Evolutionary conservation across 2,113 vertebrate species (phyloP), one percentile per base, ranked within the genome.

Genomic region (Pollachius pollachius): DNA sequence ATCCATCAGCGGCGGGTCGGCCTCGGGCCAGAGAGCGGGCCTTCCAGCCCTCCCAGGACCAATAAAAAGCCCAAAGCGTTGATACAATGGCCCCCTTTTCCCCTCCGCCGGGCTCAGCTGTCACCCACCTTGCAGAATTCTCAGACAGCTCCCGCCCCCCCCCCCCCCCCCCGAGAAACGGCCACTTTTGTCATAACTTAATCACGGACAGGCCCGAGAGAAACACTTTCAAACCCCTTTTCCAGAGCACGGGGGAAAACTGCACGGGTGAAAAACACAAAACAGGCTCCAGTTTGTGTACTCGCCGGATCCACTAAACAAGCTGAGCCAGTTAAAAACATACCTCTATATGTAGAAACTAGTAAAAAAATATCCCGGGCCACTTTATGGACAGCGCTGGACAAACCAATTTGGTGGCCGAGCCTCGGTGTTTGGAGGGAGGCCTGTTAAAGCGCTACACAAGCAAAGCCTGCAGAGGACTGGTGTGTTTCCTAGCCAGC

Each of bases 61-160:
- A 80, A 88, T 91, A 91, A 89, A 89, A 83, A 27, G 73, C 27
- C 68, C 73, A 66, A 84, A 77, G 86, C 81, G 87, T 86, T 91
- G 83, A 90, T 85, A 87, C 79, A 86, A 90, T 77, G 81, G 85
- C 67, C 69, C 27, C 27, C 78, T 87, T 88, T 90, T 87, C 85
- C 80, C 67, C 65, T 71, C 41, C 52, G 37, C 80, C 70, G 67
- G 64, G 68, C 69, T 21, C 64, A 65, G 81, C 72, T 64, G 74
- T 82, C 85, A 83, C 77, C 85, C 67, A 75, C 67, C 34, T 64
- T 75, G 64, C 74, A 81, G 62, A 62, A 64, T 64, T 84, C 72
- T 52, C 76, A 66, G 52, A 85, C 75, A 30, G 64, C 70, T 73
- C 79, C 80, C n/a, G n/a, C n/a, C n/a, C n/a, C n/a, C n/a, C 74